These are phyloP conservation scores for Bambusicola thoracicus DNA, from an alignment of 2,113 vertebrate species.

Conservation along the genomic window DNA sequence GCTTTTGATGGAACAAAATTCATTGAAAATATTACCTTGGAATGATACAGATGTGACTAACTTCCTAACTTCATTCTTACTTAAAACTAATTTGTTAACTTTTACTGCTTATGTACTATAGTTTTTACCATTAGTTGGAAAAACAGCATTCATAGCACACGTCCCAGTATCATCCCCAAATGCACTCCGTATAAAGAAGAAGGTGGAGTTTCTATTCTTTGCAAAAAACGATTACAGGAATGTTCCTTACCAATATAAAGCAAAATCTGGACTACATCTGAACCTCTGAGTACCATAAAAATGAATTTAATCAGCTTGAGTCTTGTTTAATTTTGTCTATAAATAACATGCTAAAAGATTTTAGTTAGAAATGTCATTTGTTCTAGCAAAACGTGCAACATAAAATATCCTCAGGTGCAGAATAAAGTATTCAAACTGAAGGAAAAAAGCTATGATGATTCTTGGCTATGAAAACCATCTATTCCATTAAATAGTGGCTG, in stretches of 20 bases:
- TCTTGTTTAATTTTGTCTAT: background rate
- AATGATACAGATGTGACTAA: background rate
- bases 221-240: background rate
- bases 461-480: background rate
- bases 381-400: background rate
- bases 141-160: background rate
- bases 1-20: background rate
- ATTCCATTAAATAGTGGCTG: rapidly evolving
- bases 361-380: background rate
- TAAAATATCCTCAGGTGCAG: background rate
- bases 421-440: background rate
- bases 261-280: background rate
- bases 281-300: background rate
- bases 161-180: background rate
- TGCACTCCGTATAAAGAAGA: background rate
- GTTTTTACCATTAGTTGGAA: background rate
- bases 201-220: background rate
- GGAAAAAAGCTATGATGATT: background rate
- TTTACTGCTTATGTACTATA: background rate
- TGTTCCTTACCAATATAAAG: background rate
- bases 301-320: background rate
- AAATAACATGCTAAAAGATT: background rate
- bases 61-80: background rate
- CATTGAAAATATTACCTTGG: background rate
- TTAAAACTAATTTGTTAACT: background rate